These are phyloP conservation scores for Arothron firmamentum DNA, from an alignment of 2,113 vertebrate species.

Conservation along the genomic window DNA sequence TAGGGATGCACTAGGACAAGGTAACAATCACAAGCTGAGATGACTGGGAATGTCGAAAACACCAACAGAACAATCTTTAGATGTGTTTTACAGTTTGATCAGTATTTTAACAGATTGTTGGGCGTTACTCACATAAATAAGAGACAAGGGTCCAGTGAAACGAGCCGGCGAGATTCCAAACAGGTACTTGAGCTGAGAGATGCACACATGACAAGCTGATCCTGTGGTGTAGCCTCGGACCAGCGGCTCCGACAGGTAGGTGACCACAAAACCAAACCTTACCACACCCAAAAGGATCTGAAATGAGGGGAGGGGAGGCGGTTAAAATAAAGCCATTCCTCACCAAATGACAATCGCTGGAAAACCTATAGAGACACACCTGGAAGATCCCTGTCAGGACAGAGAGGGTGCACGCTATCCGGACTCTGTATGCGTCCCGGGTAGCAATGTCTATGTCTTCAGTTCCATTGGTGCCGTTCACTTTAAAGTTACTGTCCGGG, in stretches of 20 bases:
- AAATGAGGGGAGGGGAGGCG: background rate
- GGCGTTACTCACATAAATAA: conserved; percentile 83
- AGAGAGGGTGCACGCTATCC: conserved; percentile 80
- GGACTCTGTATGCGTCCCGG: conserved; percentile 68
- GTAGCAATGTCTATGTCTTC: conserved; percentile 27
- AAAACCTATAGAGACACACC: conserved; percentile 63
- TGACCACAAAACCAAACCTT: conserved; percentile 91
- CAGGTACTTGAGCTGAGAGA: conserved; percentile 91
- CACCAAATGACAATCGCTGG: background rate
- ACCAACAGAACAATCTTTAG: background rate
- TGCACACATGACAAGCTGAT: conserved; percentile 81
- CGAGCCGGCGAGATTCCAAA: conserved; percentile 77
- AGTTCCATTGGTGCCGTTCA: conserved; percentile 70
- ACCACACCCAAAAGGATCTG: conserved; percentile 87
- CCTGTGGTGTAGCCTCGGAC: conserved; percentile 90
- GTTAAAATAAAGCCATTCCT: background rate
- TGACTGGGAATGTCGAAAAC: background rate
- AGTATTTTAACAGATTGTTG: background rate
- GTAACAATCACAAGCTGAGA: background rate
- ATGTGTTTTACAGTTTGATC: background rate
- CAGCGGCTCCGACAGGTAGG: conserved; percentile 91
- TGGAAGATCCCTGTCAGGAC: conserved; percentile 84
- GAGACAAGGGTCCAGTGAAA: conserved; percentile 77
- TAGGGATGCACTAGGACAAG: background rate
- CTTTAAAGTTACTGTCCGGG: conserved; percentile 67